Evolutionary conservation across 2,797 vertebrate species (phyloP), one percentile per base, ranked within the genome.

Genomic region (Anguilla obscura): DNA sequence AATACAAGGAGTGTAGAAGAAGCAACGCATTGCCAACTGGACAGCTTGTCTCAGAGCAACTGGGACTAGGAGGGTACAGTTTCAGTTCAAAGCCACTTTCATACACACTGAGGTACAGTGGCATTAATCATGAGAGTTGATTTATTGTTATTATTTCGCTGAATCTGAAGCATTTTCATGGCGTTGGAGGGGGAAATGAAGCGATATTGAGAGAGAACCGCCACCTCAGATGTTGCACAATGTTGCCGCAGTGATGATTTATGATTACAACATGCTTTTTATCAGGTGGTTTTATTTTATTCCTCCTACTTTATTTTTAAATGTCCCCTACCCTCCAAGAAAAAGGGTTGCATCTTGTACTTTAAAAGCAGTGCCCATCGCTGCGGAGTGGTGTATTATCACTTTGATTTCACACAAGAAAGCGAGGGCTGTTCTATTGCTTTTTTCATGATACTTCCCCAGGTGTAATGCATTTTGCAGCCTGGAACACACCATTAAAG

Each of bases 401-500:
- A 85, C 85, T 86, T 86, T 86, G 58, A 86, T 86, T 24, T 71
- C 40, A 48, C 24, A 69, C 85, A 58, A 56, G 52, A 60, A 85
- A 85, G 58, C 36, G 54, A 63, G 50, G 30, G 54, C 84, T 48
- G 16, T 60, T 56, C 9, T 24, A 5, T 24, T 6, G 27, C 18
- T 27, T 60, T 85, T 71, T 66, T 86, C 54, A 86, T 40, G 85
- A 86, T 86, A 36, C 56, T 66, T 86, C 85, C 56, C 85, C 40
- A 66, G 60, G 40, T 71, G 60, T 63, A 63, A 7, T 36, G 21
- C 60, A 71, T 63, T 69, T 24, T 69, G 63, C 12, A 36, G 40
- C 66, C 60, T 71, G 60, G 1, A 33, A 9, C 40, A 27, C 36
- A 69, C n/a, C 66, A 40, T 63, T 66, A 82, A 76, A 85, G 54